Conservation (phyloP, 2,797 vertebrate genomes). For the Rhinatrema bivittatum region DNA sequence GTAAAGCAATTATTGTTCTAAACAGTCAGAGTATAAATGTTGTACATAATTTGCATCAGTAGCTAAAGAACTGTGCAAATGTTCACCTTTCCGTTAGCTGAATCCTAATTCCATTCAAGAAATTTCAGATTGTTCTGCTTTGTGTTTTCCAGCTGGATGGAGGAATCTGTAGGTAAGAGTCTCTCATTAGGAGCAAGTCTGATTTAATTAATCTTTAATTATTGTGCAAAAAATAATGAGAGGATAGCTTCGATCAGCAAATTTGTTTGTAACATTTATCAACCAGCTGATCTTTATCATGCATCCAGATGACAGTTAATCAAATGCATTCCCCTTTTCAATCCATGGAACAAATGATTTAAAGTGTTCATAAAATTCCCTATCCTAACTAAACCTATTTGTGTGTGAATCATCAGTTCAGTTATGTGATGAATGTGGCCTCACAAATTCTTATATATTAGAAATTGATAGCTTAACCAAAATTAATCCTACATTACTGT, state of each 20-base stretch:
- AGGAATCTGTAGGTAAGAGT: constrained; percentile 25
- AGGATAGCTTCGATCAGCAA: constrained; percentile 41
- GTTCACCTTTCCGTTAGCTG: constrained; percentile 9
- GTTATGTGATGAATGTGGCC: constrained; percentile 20
- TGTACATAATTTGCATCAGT: not conserved
- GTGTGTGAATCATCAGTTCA: constrained; percentile 24
- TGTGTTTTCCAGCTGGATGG: constrained; percentile 23
- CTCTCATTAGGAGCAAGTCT: constrained; percentile 38
- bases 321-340: constrained; percentile 34
- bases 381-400: constrained; percentile 32
- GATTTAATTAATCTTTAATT: constrained; percentile 58
- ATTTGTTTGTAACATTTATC: constrained; percentile 39
- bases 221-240: constrained; percentile 41
- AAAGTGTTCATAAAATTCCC: constrained; percentile 30
- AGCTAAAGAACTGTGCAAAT: constrained; percentile 8
- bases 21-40: constrained; percentile 1
- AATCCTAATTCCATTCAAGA: not conserved
- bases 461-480: no score
- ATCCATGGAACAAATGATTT: constrained; percentile 36
- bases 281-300: constrained; percentile 37
- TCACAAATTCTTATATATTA: constrained; percentile 3
- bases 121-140: not conserved
- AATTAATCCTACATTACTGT: no score
- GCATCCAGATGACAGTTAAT: constrained; percentile 40
- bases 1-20: constrained; percentile 14